Percentiles rank a stretch among this genome's conserved stretches.
phyloP scores from a whole-genome alignment of 2,797 vertebrate species.

The Leptatherina wallacei region DNA sequence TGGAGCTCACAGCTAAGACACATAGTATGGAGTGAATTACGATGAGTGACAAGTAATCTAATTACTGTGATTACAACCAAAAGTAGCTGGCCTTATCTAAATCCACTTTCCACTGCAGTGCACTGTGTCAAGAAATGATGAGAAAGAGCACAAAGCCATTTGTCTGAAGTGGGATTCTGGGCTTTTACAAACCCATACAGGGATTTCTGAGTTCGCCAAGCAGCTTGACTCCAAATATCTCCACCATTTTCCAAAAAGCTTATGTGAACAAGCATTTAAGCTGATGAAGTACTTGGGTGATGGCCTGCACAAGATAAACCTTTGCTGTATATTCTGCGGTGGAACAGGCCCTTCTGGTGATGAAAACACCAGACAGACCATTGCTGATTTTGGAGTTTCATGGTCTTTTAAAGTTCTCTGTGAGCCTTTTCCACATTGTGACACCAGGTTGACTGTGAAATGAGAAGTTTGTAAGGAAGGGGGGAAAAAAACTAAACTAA shows the following conservation, averaged over 20 bases:
- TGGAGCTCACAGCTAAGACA: conserved; percentile 29
- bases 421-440: conserved; percentile 43
- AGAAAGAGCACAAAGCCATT: conserved; percentile 40
- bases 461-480: conserved; percentile 32
- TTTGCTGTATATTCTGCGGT: conserved; percentile 43
- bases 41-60: conserved; percentile 38
- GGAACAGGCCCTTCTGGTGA: conserved; percentile 44
- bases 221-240: conserved; percentile 55
- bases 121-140: conserved; percentile 19
- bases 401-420: conserved; percentile 41
- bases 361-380: conserved; percentile 51
- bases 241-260: conserved; percentile 56
- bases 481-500: conserved; percentile 6
- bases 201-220: conserved; percentile 44
- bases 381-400: conserved; percentile 45
- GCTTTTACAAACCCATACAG: conserved; percentile 40
- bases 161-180: conserved; percentile 43
- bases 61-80: conserved; percentile 40
- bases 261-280: conserved; percentile 66
- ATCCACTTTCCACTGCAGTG: conserved; percentile 46
- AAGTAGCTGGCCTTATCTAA: conserved; percentile 45
- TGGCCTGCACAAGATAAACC: conserved; percentile 48
- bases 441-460: conserved; percentile 58
- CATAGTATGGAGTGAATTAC: conserved; percentile 42
- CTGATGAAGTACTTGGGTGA: conserved; percentile 57